phyloP scores from a whole-genome alignment of 2,113 vertebrate genomes.

The Ia io region DNA sequence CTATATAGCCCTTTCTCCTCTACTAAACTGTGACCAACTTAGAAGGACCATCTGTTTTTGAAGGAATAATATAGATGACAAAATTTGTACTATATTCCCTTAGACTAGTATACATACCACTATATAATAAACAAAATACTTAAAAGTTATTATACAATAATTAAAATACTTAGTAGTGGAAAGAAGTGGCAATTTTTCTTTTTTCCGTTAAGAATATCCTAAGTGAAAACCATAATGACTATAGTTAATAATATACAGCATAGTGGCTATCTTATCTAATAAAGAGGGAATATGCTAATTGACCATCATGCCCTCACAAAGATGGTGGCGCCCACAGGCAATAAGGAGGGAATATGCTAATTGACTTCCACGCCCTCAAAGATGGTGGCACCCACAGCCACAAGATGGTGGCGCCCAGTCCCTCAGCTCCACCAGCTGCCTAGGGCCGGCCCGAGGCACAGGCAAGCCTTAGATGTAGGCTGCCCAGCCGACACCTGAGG shows the following conservation, averaged over 20 bases:
- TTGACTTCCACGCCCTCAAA: too few species aligned
- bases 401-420: too few species aligned
- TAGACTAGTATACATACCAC: not conserved
- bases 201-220: not conserved
- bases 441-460: too few species aligned
- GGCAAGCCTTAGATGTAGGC: too few species aligned
- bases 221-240: not conserved
- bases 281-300: not conserved
- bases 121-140: not conserved
- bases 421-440: too few species aligned
- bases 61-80: slow-evolving; percentile 24
- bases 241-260: not conserved
- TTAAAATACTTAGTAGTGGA: not conserved
- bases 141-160: not conserved
- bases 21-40: not conserved
- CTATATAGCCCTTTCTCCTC: not conserved
- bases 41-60: not conserved
- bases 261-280: not conserved
- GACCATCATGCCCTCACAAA: too few species aligned
- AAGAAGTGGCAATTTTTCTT: not conserved
- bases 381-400: too few species aligned
- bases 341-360: too few species aligned
- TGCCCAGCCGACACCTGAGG: too few species aligned
- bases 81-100: not conserved
- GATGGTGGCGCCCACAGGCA: too few species aligned